Evolutionary conservation across 2,113 vertebrate species (phyloP).

Genomic region (Chiloscyllium plagiosum): DNA sequence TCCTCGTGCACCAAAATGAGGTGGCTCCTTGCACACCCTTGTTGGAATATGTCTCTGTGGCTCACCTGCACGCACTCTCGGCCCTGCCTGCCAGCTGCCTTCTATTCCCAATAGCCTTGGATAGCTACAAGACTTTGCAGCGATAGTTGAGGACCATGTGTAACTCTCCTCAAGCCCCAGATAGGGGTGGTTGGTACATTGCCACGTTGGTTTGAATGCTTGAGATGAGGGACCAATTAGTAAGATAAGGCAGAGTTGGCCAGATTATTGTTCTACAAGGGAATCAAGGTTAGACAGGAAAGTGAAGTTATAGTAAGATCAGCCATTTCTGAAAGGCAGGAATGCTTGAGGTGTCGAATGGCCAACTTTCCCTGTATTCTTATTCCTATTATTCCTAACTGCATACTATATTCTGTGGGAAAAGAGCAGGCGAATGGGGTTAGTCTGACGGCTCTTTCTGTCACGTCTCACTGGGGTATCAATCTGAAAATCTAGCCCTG

Average conservation of each 20-base stretch:
- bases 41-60: neutral
- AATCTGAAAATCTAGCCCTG: no score
- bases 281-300: neutral
- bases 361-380: neutral
- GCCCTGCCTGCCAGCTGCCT: neutral
- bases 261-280: neutral
- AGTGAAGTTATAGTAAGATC: neutral
- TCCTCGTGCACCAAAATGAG: neutral
- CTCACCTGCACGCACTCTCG: neutral
- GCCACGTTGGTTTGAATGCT: neutral
- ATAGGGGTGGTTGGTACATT: neutral
- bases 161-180: neutral
- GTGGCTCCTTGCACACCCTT: neutral
- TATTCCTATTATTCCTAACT: neutral
- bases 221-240: no score
- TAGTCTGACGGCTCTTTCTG: neutral
- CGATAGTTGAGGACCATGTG: neutral
- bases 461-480: no score
- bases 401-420: neutral
- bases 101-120: neutral
- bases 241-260: neutral
- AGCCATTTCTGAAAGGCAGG: neutral
- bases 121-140: neutral
- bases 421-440: neutral
- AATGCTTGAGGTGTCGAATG: neutral